Conservation (phyloP, 2,888 invertebrate species). For the Sipha maydis region DNA sequence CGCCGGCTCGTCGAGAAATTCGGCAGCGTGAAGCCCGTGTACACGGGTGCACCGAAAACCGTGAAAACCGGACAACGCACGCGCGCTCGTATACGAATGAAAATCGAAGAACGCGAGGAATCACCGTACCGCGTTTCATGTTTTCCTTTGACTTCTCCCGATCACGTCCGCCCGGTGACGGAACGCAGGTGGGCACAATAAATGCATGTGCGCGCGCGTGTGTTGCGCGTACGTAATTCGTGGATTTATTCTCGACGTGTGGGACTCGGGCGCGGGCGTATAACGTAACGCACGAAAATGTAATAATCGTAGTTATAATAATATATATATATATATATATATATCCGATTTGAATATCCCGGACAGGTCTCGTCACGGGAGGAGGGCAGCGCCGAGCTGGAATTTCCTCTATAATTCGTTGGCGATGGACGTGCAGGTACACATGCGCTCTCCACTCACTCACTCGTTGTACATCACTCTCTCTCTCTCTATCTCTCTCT, state of each 20-base stretch:
- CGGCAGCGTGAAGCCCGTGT: neutral
- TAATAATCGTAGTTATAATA: too few relatives aligned
- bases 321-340: neutral
- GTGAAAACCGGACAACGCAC: too few relatives aligned
- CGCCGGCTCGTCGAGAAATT: neutral
- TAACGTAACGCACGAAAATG: neutral
- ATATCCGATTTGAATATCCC: conserved; percentile 29
- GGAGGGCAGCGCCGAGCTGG: neutral
- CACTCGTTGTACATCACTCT: too few relatives aligned
- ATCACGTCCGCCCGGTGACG: neutral
- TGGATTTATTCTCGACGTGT: conserved; percentile 27
- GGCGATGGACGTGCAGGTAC: conserved; percentile 12
- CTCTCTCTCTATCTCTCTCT: too few relatives aligned
- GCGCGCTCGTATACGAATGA: too few relatives aligned
- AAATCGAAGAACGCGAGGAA: too few relatives aligned
- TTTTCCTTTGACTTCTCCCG: too few relatives aligned
- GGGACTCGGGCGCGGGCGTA: neutral
- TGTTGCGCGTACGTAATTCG: neutral
- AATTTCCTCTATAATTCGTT: conserved; percentile 28
- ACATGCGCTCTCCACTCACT: too few relatives aligned
- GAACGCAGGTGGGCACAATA: neutral
- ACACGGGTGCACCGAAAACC: too few relatives aligned
- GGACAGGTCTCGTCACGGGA: neutral
- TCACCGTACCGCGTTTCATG: too few relatives aligned
- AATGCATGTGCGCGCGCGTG: neutral